phyloP scores from a whole-genome alignment of 2,797 vertebrate species.

The Aldrovandia affinis region DNA sequence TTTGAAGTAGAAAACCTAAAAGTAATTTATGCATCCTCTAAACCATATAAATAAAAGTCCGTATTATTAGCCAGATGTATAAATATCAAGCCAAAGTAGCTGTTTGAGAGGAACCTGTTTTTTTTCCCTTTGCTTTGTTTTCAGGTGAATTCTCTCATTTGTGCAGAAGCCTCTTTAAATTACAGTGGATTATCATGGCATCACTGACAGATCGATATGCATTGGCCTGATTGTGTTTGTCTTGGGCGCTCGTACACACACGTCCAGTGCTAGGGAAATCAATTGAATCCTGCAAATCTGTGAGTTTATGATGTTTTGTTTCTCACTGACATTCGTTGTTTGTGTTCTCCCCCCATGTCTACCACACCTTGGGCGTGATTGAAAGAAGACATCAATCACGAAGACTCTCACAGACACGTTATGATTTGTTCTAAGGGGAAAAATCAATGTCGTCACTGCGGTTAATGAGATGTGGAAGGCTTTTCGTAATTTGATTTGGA shows the following conservation, averaged over 20 bases:
- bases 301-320: conserved; percentile 27
- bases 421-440: conserved; percentile 77
- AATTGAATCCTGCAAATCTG: conserved; percentile 28
- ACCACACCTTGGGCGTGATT: conserved; percentile 62
- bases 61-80: not conserved
- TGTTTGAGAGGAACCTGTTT: conserved; percentile 29
- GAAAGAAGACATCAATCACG: conserved; percentile 77
- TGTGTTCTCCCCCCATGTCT: not conserved
- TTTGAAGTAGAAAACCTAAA: not conserved
- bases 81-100: conserved; percentile 37
- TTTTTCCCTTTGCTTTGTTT: conserved; percentile 54
- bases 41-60: not conserved
- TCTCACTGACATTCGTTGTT: not conserved
- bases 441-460: conserved; percentile 78
- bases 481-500: conserved; percentile 85
- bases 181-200: not conserved
- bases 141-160: not conserved
- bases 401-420: conserved; percentile 75
- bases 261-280: conserved; percentile 35
- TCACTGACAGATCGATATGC: conserved; percentile 3
- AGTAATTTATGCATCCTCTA: not conserved
- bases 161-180: not conserved
- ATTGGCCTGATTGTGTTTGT: conserved; percentile 32
- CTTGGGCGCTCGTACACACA: conserved; percentile 24
- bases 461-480: conserved; percentile 86